Evolutionary conservation across 2,113 vertebrate genomes (phyloP), one percentile per base, ranked within the genome.

Genomic region (Cephalopholis sonnerati): DNA sequence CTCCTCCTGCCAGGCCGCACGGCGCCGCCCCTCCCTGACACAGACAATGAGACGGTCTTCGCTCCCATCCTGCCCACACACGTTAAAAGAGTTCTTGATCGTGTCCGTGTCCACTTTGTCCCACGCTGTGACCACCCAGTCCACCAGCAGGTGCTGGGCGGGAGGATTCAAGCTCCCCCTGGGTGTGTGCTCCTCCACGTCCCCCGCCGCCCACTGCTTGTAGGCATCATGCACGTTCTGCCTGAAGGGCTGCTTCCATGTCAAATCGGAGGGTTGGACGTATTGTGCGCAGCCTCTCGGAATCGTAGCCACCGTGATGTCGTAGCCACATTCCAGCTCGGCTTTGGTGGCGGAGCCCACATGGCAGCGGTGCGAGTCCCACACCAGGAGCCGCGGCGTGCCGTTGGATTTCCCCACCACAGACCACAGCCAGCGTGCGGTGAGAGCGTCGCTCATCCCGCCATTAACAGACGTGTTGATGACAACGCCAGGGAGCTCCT

Each of bases 311-410:
- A 24, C 7, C 0, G 44, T 67, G 44, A 50, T 20, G 44, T 67
- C 6, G 44, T 67, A 67, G 64, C 64, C 44, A 3, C 9, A 2
- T 6, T 11, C 24, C 17, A 67, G 64, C 18, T 67, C 64, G 0
- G 24, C 24, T 18, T 50, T 50, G 17, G 64, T 20, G 44, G 64
- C 8, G 5, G 18, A 17, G 4, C 24, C 9, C 16, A 29, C 8
- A 24, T 67, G 64, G 24, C 44, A 20, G 24, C 41, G n/a, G 64
- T 66, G 48, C 24, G 44, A 66, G 64, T 66, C 64, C 64, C 64
- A 67, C 16, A 50, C 64, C 64, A 67, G 64, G 44, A 50, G 64
- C 16, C 44, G 44, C 4, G 64, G 64, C 8, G 15, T 15, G 15
- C 8, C 2, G 64, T 0, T 29, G 44, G 10, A 7, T 2, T 27